Base-by-base conservation (phyloP, 2,797 vertebrate species). In the Megaceryle alcyon region DNA sequence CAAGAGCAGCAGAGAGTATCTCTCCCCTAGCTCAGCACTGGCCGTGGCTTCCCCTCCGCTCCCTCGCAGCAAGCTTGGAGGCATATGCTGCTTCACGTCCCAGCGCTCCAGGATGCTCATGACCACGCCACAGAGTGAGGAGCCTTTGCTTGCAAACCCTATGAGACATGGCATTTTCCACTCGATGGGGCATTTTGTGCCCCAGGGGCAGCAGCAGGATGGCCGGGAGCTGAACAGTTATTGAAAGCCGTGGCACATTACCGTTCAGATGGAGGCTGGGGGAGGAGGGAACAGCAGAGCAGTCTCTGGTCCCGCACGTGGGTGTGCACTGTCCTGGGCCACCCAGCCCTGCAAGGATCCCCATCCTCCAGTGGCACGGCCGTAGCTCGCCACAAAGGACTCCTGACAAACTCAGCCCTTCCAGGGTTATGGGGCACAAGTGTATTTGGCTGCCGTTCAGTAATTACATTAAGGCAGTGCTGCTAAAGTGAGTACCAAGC, bases 391-490 rank as follows among this genome's bases (percentile, higher is more conserved):
- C 6, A 14, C 63, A 48, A 79, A 94, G 80, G 14, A 65, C 37
- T 82, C 73, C 86, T 46, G 72, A 72, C 72, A 68, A 51, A 61
- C 11, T 56, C 64, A 86, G 71, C 82, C 73, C 84, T 85, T 77
- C 61, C 86, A 73, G 88, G 71, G 86, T 66, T 41, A 85, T 81
- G 93, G 33, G 1, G 84, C 84, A 94, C 90, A 84, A 90, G 84
- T 3, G 0, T 21, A 43, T 65, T 92, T 96, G 96, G 94, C 95
- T 87, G 92, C 82, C 49, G 23, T 80, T 95, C 96, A 96, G 95
- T 94, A 96, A 97, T 96, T 93, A 96, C 93, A 97, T 96, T 95
- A 97, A 93, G 88, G 56, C 91, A 80, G 88, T 4, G 68, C 82
- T 78, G 81, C 92, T 96, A 64, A 93, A 96, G 92, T 87, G 86